phyloP scores from a whole-genome alignment of 2,888 invertebrate species.

The Bursaphelenchus okinawaensis region DNA sequence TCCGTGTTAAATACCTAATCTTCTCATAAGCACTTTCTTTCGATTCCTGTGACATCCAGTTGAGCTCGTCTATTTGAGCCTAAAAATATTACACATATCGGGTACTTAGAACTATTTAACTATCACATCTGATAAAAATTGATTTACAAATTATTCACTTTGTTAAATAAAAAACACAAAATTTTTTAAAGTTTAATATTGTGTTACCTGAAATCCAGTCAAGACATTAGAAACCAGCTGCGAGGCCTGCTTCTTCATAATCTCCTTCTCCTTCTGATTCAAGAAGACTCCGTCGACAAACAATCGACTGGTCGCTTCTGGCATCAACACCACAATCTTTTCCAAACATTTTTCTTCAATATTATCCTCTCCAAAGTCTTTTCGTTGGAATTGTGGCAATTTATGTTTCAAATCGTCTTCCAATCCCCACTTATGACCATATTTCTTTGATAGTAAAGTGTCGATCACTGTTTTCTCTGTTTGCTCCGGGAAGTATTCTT shows the following conservation, averaged over 20 bases:
- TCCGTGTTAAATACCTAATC: conserved; percentile 45
- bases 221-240: conserved; percentile 9
- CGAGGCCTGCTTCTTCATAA: conserved; percentile 33
- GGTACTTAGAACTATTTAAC: no score
- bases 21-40: conserved; percentile 46
- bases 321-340: neutral
- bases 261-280: conserved; percentile 15
- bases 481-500: neutral
- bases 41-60: conserved; percentile 42
- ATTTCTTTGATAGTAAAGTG: neutral
- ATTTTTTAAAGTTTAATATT: neutral
- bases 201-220: conserved; percentile 33
- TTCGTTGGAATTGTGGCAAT: neutral
- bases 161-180: neutral
- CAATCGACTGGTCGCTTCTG: neutral
- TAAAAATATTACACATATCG: no score
- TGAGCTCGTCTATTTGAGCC: conserved; percentile 44
- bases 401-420: neutral
- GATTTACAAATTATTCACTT: neutral
- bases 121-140: no score
- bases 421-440: neutral
- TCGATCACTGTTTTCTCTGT: neutral
- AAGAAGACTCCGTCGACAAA: conserved; percentile 37
- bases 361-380: neutral
- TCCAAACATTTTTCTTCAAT: neutral